Conservation (phyloP, 2,888 invertebrate species). For the Aphodius sticticus region DNA sequence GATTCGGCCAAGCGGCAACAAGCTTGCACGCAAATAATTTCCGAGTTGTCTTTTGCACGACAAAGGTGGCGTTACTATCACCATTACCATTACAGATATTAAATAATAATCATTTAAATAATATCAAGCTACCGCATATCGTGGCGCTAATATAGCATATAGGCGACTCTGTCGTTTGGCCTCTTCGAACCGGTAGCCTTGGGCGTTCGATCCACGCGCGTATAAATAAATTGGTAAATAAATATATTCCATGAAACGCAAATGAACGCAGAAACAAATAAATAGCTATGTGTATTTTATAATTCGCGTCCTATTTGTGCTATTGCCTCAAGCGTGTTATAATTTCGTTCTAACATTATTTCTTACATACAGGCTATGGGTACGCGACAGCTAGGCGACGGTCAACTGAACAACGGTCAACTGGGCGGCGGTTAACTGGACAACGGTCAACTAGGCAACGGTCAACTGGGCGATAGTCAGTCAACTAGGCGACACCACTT, state of each 20-base stretch:
- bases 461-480: no score
- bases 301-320: neutral
- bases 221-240: conserved; percentile 33
- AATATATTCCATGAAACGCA: conserved; percentile 37
- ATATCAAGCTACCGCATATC: neutral
- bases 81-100: neutral
- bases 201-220: conserved; percentile 24
- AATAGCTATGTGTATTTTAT: neutral
- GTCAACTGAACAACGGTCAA: no score
- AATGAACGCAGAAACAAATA: conserved; percentile 23
- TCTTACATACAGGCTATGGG: no score
- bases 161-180: neutral
- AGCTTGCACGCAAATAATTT: neutral
- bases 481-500: no score
- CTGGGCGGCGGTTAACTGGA: no score
- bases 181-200: conserved; percentile 31
- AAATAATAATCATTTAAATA: neutral
- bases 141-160: neutral
- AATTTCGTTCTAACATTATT: no score
- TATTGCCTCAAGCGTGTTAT: no score
- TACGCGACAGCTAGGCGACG: no score
- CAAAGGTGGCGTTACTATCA: neutral
- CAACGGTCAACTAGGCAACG: no score
- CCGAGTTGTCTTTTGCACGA: no score
- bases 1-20: neutral